Conservation (phyloP, 2,888 invertebrate species). For the Salpingus planirostris region DNA sequence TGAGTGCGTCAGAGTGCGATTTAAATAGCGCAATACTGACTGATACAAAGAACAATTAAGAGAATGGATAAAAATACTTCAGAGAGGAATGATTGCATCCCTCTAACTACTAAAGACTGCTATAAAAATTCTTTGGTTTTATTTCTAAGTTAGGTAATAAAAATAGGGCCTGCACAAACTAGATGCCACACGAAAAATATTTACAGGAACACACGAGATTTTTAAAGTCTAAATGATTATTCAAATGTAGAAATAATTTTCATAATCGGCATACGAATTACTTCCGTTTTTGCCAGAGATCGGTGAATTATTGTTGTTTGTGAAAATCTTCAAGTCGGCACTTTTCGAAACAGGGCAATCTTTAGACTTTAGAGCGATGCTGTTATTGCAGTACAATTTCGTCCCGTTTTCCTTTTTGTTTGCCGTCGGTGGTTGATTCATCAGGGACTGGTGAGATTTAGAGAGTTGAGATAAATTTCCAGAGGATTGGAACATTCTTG, state of each 20-base stretch:
- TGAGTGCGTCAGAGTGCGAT: too few relatives aligned
- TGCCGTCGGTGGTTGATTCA: constrained; percentile 26
- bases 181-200: constrained; percentile 16
- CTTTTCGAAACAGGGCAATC: constrained; percentile 22
- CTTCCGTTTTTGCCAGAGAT: constrained; percentile 28
- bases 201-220: constrained; percentile 8
- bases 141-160: too few relatives aligned
- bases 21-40: too few relatives aligned
- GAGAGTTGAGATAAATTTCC: constrained; percentile 38
- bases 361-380: too few relatives aligned
- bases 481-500: constrained; percentile 31
- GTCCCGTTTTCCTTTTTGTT: constrained; percentile 28
- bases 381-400: constrained; percentile 8
- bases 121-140: too few relatives aligned
- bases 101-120: too few relatives aligned
- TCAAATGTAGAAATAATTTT: constrained; percentile 59
- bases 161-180: too few relatives aligned
- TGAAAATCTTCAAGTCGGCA: too few relatives aligned
- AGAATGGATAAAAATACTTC: too few relatives aligned
- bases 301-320: constrained; percentile 29
- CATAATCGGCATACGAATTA: constrained; percentile 52
- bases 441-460: constrained; percentile 35
- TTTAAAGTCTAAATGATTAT: background rate
- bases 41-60: too few relatives aligned
- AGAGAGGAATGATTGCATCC: too few relatives aligned